Conservation (phyloP, 2,797 vertebrate genomes). For the Spondyliosoma cantharus region DNA sequence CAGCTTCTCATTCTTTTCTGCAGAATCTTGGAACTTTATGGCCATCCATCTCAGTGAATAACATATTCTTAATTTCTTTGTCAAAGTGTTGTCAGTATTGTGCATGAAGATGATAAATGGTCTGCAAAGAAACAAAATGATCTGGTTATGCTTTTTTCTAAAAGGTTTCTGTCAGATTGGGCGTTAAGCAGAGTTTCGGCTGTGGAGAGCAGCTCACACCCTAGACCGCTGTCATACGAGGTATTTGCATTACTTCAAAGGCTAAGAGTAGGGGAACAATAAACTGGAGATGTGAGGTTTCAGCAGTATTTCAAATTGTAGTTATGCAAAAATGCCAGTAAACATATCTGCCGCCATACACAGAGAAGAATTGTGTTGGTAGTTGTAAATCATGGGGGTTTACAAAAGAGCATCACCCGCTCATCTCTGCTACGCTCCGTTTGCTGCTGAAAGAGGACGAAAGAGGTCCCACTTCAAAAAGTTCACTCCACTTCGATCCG, state of each 20-base stretch:
- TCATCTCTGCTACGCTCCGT: too few relatives aligned
- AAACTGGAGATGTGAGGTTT: not conserved
- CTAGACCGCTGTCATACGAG: too few relatives aligned
- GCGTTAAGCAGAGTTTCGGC: not conserved
- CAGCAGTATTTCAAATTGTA: not conserved
- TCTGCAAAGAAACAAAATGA: not conserved
- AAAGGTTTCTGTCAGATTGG: not conserved
- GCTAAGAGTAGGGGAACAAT: not conserved
- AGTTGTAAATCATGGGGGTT: not conserved
- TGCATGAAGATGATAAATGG: not conserved
- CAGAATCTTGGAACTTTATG: not conserved
- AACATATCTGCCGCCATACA: not conserved
- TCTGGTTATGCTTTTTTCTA: not conserved
- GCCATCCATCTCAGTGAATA: not conserved
- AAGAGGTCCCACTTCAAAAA: too few relatives aligned
- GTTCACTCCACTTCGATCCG: too few relatives aligned
- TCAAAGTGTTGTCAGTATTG: too few relatives aligned
- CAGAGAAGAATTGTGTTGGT: not conserved
- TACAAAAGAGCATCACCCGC: too few relatives aligned
- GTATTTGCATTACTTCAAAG: too few relatives aligned
- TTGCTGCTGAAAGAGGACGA: too few relatives aligned
- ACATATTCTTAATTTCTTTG: not conserved
- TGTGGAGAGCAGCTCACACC: not conserved
- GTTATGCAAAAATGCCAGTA: too few relatives aligned
- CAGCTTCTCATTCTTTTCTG: not conserved